phyloP scores from a whole-genome alignment of 2,113 vertebrate species.

The Poecilia latipinna region DNA sequence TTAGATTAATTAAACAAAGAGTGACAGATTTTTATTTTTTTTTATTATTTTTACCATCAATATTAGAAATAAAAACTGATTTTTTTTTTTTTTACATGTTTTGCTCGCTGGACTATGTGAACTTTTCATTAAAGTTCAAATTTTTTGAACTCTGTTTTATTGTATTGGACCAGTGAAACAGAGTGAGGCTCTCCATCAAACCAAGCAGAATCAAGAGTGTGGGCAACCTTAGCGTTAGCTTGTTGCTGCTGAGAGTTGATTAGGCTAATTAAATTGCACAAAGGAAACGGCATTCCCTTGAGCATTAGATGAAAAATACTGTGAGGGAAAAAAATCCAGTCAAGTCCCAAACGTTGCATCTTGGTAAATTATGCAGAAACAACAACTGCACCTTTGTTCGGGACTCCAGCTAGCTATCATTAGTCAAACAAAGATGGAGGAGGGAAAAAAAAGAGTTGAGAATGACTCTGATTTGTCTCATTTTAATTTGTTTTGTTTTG shows the following conservation, averaged over 20 bases:
- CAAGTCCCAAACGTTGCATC: conserved; percentile 13
- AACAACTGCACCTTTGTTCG: conserved; percentile 29
- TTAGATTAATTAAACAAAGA: no score
- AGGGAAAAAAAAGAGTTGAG: conserved; percentile 7
- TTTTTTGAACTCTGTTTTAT: no score
- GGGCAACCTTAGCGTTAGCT: conserved; percentile 13
- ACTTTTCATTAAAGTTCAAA: no score
- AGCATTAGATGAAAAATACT: conserved; percentile 41
- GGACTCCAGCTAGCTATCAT: conserved; percentile 34
- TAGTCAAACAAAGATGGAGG: conserved; percentile 23
- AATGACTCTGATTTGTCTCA: conserved; percentile 8
- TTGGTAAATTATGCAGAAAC: conserved; percentile 30
- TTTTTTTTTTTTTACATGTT: no score
- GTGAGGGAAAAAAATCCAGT: conserved; percentile 15
- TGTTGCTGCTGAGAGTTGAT: conserved; percentile 32
- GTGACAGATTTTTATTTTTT: no score
- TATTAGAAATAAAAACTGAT: no score
- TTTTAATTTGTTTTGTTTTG: conserved; percentile 26
- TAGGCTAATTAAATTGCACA: conserved; percentile 50
- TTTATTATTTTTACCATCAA: no score
- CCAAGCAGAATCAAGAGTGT: background rate
- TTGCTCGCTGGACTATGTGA: no score
- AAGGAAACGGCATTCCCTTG: conserved; percentile 35
- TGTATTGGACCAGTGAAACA: background rate
- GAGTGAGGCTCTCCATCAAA: conserved; percentile 18